A percentile compares a stretch with the other conserved stretches of the same genome.
phyloP scores from a whole-genome alignment of 2,888 invertebrate species.

The Tipula helvola region DNA sequence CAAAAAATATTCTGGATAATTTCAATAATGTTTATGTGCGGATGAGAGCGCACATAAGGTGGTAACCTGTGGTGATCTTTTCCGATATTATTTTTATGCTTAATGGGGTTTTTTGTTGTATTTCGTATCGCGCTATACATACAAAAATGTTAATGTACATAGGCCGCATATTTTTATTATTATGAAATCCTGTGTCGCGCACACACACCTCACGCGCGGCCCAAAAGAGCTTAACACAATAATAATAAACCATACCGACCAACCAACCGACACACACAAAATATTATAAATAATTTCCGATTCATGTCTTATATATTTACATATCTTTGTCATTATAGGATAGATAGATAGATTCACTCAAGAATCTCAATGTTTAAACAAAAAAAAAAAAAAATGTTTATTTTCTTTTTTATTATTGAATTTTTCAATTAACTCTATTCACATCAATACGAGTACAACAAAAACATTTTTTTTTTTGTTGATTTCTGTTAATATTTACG shows the following conservation, averaged over 20 bases:
- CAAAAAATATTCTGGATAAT: background rate
- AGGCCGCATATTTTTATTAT: background rate
- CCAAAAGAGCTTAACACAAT: background rate
- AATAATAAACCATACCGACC: background rate
- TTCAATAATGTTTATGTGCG: background rate
- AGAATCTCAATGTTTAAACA: background rate
- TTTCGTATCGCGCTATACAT: background rate
- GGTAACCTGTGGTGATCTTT: background rate
- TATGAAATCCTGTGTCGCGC: background rate
- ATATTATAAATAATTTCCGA: background rate
- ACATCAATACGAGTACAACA: background rate
- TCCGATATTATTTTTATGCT: background rate
- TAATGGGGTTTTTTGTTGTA: background rate
- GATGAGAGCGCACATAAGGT: background rate
- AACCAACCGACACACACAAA: background rate
- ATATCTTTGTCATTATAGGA: background rate
- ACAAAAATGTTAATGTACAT: background rate
- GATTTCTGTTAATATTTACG: slow-evolving; percentile 4
- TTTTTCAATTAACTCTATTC: background rate
- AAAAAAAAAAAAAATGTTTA: background rate
- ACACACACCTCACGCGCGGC: background rate
- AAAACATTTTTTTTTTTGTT: background rate
- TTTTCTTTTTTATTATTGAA: background rate
- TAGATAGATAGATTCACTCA: background rate
- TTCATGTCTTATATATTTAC: background rate